Conservation (phyloP, 1,140 invertebrate genomes). For the Scaptomyza montana region DNA sequence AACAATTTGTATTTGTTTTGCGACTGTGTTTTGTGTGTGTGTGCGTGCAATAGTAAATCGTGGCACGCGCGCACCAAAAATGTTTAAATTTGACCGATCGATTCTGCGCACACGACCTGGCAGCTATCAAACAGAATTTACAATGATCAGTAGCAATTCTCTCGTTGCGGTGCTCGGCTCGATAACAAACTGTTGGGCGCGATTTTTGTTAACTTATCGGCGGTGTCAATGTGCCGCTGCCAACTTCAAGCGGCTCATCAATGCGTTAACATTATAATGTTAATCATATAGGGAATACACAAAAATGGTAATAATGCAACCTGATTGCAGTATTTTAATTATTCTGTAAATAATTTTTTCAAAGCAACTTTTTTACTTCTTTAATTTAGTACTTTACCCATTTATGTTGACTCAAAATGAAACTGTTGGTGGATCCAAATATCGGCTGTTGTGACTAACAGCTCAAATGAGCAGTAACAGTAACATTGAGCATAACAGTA, state of each 20-base stretch:
- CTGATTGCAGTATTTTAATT: no score
- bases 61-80: slow-evolving; percentile 48
- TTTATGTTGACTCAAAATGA: slow-evolving; percentile 5
- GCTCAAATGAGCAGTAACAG: slow-evolving; percentile 15
- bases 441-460: slow-evolving; percentile 11
- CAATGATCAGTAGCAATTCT: slow-evolving; percentile 28
- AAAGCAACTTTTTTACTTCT: background rate
- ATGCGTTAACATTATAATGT: slow-evolving; percentile 17
- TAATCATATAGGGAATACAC: background rate
- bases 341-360: no score
- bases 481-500: slow-evolving; percentile 18
- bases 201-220: slow-evolving; percentile 1
- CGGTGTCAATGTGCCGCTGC: background rate
- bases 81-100: slow-evolving; percentile 39
- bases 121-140: slow-evolving; percentile 46
- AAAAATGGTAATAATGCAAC: no score
- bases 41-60: slow-evolving; percentile 41
- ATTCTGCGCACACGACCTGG: slow-evolving; percentile 48
- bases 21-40: slow-evolving; percentile 22
- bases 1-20: slow-evolving; percentile 40
- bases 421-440: slow-evolving; percentile 1
- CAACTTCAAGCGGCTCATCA: slow-evolving; percentile 1
- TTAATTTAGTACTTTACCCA: background rate
- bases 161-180: background rate
- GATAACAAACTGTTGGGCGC: slow-evolving; percentile 10